Base-by-base conservation (phyloP, 2,113 vertebrate genomes). In the Pelecanoides urinatrix region DNA sequence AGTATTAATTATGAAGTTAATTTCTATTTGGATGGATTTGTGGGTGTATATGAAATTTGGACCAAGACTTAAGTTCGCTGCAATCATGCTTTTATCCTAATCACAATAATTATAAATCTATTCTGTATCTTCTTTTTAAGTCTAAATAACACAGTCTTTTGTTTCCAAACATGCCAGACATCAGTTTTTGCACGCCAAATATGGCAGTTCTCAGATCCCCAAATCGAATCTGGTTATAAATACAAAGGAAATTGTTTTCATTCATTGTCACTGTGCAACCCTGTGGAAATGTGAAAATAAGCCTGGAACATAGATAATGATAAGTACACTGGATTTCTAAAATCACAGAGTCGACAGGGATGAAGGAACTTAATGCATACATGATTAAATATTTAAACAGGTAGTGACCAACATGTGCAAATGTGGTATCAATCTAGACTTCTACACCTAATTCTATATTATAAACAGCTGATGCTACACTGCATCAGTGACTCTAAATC, bases 161-260 rank as follows among this genome's bases (percentile, higher is more conserved):
- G 89, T 96, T 92, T 79, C 86, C 91, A 94, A 94, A 96, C 90
- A 88, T 29, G 66, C 62, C 81, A 79, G 78, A 17, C 81, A 42
- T 71, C 49, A 70, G 56, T 25, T 79, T 94, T 78, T 63, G 65
- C 47, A 3, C 67, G 79, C 72, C 90, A 86, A 86, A 94, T 83
- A 86, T 74, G 88, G 96, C 88, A 84, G 68, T 75, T 88, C 68
- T 92, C 76, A 42, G 79, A 50, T 93, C 42, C 67, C 52, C 34
- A 38, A 63, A 75, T 36, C 7, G 8, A 88, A 55, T 74, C 79
- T 78, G 47, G 56, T 84, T 72, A 34, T 74, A 86, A 80, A 82
- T 56, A 82, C 74, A 85, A 75, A 83, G 74, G 42, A 76, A 83
- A 90, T 73, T 80, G 72, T 80, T 94, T 93, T 92, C 59, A 27